Evolutionary conservation across 2,888 invertebrate genomes (phyloP).

Genomic region (Meghimatium bilineatum): DNA sequence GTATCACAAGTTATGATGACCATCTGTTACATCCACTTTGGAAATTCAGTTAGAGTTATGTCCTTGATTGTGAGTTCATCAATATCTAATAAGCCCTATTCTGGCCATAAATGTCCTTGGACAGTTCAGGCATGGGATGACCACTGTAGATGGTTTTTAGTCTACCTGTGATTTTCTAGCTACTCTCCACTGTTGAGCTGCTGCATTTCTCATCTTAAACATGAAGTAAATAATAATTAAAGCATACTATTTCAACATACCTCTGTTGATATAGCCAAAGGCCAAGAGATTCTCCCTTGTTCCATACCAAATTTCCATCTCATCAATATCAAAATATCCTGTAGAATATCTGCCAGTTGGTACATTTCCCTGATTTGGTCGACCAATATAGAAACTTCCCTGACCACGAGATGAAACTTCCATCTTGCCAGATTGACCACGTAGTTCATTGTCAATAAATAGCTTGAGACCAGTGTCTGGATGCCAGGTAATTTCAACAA

Average conservation of each 20-base stretch:
- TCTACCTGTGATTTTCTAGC: too few species aligned
- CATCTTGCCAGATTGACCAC: conserved; percentile 15
- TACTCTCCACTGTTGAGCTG: too few species aligned
- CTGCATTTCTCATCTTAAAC: too few species aligned
- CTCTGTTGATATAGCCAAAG: conserved; percentile 67
- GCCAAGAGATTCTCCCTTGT: conserved; percentile 67
- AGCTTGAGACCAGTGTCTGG: conserved; percentile 66
- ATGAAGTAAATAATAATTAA: too few species aligned
- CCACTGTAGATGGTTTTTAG: too few species aligned
- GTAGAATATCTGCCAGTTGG: conserved; percentile 56
- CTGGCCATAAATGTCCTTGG: too few species aligned
- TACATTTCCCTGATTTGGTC: conserved; percentile 65
- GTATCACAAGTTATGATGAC: too few species aligned
- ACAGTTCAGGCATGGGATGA: too few species aligned
- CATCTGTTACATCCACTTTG: too few species aligned
- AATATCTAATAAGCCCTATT: too few species aligned
- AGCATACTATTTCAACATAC: conserved; percentile 59
- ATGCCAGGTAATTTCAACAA: conserved; percentile 73
- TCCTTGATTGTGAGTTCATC: too few species aligned
- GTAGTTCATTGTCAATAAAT: conserved; percentile 63
- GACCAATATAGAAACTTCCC: conserved; percentile 63
- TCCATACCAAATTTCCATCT: conserved; percentile 71
- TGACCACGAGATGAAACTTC: neutral
- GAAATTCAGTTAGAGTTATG: too few species aligned
- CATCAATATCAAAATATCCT: conserved; percentile 65